Base-by-base conservation (phyloP, 2,888 invertebrate species). In the Thymelicus lineola region DNA sequence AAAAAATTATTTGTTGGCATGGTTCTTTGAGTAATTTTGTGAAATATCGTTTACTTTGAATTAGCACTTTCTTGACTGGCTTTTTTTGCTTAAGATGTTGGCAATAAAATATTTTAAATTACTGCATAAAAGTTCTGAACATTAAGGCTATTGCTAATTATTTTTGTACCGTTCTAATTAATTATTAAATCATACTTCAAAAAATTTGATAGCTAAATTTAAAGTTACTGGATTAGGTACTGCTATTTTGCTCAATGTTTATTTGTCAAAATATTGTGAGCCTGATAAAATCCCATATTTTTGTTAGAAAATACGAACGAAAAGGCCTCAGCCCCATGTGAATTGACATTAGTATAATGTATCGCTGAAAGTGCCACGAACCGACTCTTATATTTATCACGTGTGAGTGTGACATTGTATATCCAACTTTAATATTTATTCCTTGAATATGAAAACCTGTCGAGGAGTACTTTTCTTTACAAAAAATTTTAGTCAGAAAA, bases 311-410 rank as follows among this genome's bases (percentile, higher is more conserved):
- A 17, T 50, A 48, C 6, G 48, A 15, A 48, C 9, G 48, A 48
- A 50, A 50, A 15, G 17, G 50, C 9, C 17, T 7, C 17, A 1
- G 7, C 50, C 17, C 15, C 15, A 15, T 17, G 50, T 5, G 20
- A 53, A 20, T 10, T 53, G 17, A 53, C 20, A 20, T 53, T 53
- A 20, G 20, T 53, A 53, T 53, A 53, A 53, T 20, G 53, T 53
- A 20, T 53, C 12, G 53, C 20, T 20, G 53, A 53, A 17, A 53
- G 20, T 53, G 53, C 20, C 53, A 53, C 53, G 53, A 53, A 20
- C 53, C 20, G 4, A 5, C 53, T 53, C 53, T 53, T 17, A 12
- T 53, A 53, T 53, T 53, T 53, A 53, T 53, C 53, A 53, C 53
- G 10, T 12, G n/a, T 20, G 53, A 20, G 4, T 12, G n/a, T 20